Percentiles rank a stretch among this genome's conserved stretches.
Conservation (phyloP, 2,113 vertebrate genomes). For the Colaptes auratus region DNA sequence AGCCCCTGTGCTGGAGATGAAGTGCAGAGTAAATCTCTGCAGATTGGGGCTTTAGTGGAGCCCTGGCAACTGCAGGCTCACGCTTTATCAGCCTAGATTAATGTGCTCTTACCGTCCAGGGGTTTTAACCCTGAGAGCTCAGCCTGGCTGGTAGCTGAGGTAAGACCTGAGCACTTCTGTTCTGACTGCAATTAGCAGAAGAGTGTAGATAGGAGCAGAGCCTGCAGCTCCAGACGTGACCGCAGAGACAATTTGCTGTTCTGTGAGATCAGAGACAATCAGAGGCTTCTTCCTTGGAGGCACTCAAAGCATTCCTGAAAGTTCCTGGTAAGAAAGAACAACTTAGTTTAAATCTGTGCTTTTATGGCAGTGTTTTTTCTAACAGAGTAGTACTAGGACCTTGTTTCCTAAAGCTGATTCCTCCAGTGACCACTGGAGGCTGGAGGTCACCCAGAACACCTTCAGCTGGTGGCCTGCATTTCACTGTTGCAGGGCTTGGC, state of each 20-base stretch:
- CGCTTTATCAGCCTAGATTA: neutral
- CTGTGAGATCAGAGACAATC: neutral
- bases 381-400: fast-evolving
- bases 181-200: neutral
- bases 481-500: neutral
- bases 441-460: neutral
- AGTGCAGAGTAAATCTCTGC: neutral
- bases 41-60: neutral
- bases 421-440: neutral
- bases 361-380: neutral
- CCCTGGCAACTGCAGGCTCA: slow-evolving; percentile 23
- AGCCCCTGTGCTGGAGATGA: neutral
- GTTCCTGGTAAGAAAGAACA: neutral
- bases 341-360: neutral
- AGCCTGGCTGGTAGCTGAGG: neutral
- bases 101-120: neutral
- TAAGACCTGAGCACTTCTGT: neutral
- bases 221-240: neutral
- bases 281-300: fast-evolving
- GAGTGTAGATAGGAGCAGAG: neutral
- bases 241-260: neutral
- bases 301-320: neutral
- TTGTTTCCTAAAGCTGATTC: neutral
- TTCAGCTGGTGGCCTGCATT: neutral
- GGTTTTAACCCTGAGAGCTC: neutral